Percentiles rank a stretch among this genome's conserved stretches.
phyloP scores from a whole-genome alignment of 1,140 invertebrate genomes.

The Temnothorax nylanderi region DNA sequence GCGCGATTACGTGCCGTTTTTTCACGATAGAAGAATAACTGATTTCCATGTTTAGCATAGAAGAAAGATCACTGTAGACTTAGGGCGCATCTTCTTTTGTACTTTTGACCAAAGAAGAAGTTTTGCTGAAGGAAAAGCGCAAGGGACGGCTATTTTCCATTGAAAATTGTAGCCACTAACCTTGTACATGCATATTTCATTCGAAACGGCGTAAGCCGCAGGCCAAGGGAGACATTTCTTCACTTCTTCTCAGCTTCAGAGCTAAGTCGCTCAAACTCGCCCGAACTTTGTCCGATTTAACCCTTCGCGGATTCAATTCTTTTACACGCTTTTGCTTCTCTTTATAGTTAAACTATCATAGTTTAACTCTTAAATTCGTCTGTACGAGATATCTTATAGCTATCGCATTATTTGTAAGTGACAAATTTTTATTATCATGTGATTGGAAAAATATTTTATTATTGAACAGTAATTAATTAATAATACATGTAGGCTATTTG shows the following conservation, averaged over 20 bases:
- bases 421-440: background rate
- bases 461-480: background rate
- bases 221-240: constrained; percentile 66
- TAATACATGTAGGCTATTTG: background rate
- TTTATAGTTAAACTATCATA: constrained; percentile 16
- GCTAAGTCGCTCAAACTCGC: constrained; percentile 72
- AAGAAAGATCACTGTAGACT: constrained; percentile 35
- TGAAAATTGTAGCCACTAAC: constrained; percentile 78
- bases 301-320: background rate
- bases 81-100: constrained; percentile 50
- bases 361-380: constrained; percentile 48
- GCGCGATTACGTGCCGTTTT: constrained; percentile 33
- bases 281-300: constrained; percentile 74
- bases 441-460: background rate
- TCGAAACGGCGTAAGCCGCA: constrained; percentile 73
- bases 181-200: constrained; percentile 82
- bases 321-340: constrained; percentile 47
- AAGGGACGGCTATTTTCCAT: constrained; percentile 72
- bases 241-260: constrained; percentile 1
- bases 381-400: background rate
- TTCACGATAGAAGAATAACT: constrained; percentile 25
- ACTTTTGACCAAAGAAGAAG: constrained; percentile 46
- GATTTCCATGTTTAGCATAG: constrained; percentile 60
- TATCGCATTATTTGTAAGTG: background rate
- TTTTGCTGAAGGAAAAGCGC: constrained; percentile 46